Evolutionary conservation across 2,888 invertebrate species (phyloP).

Genomic region (Rosalia funebris): DNA sequence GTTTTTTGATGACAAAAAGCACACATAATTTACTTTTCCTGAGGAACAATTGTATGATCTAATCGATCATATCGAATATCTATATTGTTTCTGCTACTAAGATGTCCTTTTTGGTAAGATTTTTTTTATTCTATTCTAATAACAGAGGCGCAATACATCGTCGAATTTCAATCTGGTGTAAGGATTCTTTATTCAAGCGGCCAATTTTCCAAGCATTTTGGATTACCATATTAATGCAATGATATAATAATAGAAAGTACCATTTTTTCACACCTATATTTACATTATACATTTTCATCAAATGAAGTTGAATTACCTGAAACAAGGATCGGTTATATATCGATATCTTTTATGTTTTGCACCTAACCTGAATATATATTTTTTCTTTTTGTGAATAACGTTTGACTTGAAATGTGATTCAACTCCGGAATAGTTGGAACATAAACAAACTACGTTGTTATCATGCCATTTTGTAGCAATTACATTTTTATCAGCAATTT

Average conservation of each 20-base stretch:
- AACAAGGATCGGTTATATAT: too few relatives aligned
- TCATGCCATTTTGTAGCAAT: too few relatives aligned
- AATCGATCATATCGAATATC: constrained; percentile 28
- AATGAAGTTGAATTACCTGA: too few relatives aligned
- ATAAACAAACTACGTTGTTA: too few relatives aligned
- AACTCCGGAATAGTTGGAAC: too few relatives aligned
- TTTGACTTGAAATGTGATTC: too few relatives aligned
- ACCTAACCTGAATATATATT: too few relatives aligned
- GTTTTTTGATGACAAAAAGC: constrained; percentile 28
- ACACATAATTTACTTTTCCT: constrained; percentile 34
- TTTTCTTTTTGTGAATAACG: too few relatives aligned
- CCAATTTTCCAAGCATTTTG: constrained; percentile 52
- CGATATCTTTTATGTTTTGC: too few relatives aligned
- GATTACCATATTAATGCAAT: constrained; percentile 46
- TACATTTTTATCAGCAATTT: constrained; percentile 46
- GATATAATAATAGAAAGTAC: constrained; percentile 49
- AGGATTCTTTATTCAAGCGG: constrained; percentile 10
- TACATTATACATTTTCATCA: too few relatives aligned
- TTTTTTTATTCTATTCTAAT: constrained; percentile 16
- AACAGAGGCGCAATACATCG: constrained; percentile 32
- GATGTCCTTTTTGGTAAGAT: constrained; percentile 1
- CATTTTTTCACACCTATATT: constrained; percentile 47
- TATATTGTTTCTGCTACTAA: too few relatives aligned
- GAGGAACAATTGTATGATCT: constrained; percentile 29
- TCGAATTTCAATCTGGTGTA: constrained; percentile 42